Evolutionary conservation across 2,113 vertebrate species (phyloP).

Genomic region (Hipposideros armiger): DNA sequence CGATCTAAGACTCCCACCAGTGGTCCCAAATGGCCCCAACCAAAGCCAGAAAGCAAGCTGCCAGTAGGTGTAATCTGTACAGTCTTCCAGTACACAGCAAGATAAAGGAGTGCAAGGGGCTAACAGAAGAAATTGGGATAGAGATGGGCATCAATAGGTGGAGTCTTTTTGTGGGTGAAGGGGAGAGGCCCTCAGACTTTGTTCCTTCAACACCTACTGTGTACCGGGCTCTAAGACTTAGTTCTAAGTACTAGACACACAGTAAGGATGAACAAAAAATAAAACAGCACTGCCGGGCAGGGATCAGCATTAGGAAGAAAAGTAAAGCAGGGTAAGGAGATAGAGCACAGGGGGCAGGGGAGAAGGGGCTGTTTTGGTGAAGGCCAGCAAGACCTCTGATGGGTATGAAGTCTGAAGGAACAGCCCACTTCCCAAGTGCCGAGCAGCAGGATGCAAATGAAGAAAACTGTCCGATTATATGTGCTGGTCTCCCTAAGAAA

Average conservation of each 20-base stretch:
- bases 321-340: no score
- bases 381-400: not conserved
- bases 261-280: not conserved
- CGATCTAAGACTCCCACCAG: not conserved
- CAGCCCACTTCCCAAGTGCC: not conserved
- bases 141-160: not conserved
- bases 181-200: not conserved
- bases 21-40: not conserved
- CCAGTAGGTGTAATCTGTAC: not conserved
- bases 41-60: not conserved
- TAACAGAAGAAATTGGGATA: not conserved
- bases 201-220: not conserved
- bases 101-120: not conserved
- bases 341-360: no score
- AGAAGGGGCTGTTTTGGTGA: no score
- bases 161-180: not conserved
- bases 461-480: not conserved
- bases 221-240: not conserved
- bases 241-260: not conserved
- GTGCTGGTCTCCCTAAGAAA: not conserved
- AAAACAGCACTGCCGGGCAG: not conserved
- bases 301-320: not conserved
- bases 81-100: not conserved
- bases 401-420: not conserved
- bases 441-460: no score